A percentile compares a stretch with the other conserved stretches of the same genome.
Evolutionary conservation across 2,113 vertebrate genomes (phyloP).

Genomic region (Glaucidium brasilianum): DNA sequence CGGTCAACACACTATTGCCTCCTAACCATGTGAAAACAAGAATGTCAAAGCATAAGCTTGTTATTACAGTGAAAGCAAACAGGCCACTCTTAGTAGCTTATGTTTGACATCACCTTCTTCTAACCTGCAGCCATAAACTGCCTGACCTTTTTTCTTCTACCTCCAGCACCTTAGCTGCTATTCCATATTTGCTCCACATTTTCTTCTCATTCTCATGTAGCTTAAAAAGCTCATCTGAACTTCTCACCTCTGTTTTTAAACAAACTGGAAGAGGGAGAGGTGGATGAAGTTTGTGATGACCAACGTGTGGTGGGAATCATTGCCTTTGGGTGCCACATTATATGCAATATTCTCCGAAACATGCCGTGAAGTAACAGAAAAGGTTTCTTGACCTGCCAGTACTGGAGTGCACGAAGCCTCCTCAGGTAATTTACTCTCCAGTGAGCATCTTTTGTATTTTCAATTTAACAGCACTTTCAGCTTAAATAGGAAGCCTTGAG

Average conservation of each 20-base stretch:
- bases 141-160: not conserved
- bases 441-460: fast-evolving
- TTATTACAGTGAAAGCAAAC: not conserved
- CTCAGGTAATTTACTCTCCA: not conserved
- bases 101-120: not conserved
- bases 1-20: not conserved
- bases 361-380: fast-evolving
- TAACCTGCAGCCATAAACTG: not conserved
- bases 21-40: not conserved
- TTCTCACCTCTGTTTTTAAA: not conserved
- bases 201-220: not conserved
- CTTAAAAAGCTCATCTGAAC: not conserved
- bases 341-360: not conserved
- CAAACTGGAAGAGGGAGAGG: not conserved
- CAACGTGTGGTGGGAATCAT: fast-evolving
- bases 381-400: not conserved
- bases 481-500: not conserved
- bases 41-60: not conserved
- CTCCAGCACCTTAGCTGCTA: not conserved
- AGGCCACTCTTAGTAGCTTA: not conserved
- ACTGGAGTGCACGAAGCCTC: fast-evolving
- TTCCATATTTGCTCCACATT: not conserved
- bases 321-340: fast-evolving
- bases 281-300: not conserved
- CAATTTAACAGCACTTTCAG: not conserved